Evolutionary conservation across 2,888 invertebrate species (phyloP), one percentile per base, ranked within the genome.

Genomic region (Clanis bilineata): DNA sequence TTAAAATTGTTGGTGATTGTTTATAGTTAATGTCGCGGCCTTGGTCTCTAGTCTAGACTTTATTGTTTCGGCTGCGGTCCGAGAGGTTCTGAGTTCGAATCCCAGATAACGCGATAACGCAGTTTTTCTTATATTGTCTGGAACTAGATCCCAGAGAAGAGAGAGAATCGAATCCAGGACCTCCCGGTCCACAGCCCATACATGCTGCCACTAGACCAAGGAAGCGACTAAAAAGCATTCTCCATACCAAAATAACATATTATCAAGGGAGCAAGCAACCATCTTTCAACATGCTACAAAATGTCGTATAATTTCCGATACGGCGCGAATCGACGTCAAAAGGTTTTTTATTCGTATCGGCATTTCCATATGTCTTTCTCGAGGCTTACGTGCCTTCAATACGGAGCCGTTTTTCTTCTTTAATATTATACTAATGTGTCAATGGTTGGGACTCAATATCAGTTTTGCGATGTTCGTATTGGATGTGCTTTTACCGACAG

Each of bases 261-360:
- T 45, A 28, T 18, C 51, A 7, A 28, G 28, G 32, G 32, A 15
- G 4, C 28, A 28, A 51, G 51, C 32, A 18, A 51, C 18, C 51
- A 32, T 10, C 51, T 51, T 51, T 28, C 28, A 32, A 51, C 51
- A 51, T 51, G 32, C 51, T 28, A 51, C 41, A 41, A 51, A 51
- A 51, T 73, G 71, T 67, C 66, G 61, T 73, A 73, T 80, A 77
- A 80, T 79, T 80, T 81, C 80, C 81, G 78, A 77, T 75, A 79
- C 78, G 76, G 66, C 73, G 79, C 74, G 74, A 79, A 79, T 79
- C 73, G 76, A 79, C 71, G 69, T 71, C 69, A 71, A 71, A 75
- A 68, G 70, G 66, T 73, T 75, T 67, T 79, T 77, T 76, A 79
- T 76, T 74, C 68, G 63, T 66, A 68, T 68, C 65, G 74, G 74